Conservation (phyloP, 2,888 invertebrate species). For the Conomelus anceps region DNA sequence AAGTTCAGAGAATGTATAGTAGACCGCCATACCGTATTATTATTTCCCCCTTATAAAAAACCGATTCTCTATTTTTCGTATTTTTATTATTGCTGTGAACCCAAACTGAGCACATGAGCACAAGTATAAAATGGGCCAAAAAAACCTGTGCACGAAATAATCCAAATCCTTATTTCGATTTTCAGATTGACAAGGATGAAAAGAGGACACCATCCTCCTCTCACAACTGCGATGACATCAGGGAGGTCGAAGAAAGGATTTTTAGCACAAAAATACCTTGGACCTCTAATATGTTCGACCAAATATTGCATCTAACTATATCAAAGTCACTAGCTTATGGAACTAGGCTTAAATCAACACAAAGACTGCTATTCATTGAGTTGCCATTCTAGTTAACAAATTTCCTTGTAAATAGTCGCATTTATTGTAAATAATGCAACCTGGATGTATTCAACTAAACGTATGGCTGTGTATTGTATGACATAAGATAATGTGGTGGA, state of each 20-base stretch:
- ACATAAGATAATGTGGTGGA: too few relatives aligned
- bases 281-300: not conserved
- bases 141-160: too few relatives aligned
- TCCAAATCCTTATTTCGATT: too few relatives aligned
- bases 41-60: too few relatives aligned
- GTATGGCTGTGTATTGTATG: not conserved
- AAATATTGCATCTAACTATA: not conserved
- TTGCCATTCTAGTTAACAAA: not conserved
- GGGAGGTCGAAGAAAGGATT: not conserved
- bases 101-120: too few relatives aligned
- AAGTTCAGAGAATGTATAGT: too few relatives aligned
- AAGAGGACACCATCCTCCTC: not conserved
- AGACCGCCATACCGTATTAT: too few relatives aligned
- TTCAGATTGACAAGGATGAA: not conserved
- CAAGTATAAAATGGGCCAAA: too few relatives aligned
- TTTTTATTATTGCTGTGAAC: too few relatives aligned
- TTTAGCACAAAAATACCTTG: not conserved
- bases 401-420: not conserved
- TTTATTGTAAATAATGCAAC: not conserved
- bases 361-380: not conserved
- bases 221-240: not conserved
- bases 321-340: not conserved
- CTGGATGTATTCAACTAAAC: not conserved
- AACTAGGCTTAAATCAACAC: not conserved
- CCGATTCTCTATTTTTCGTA: too few relatives aligned